Percentiles rank a stretch among this genome's conserved stretches.
Conservation (phyloP, 2,113 vertebrate species). For the Centropristis striata region DNA sequence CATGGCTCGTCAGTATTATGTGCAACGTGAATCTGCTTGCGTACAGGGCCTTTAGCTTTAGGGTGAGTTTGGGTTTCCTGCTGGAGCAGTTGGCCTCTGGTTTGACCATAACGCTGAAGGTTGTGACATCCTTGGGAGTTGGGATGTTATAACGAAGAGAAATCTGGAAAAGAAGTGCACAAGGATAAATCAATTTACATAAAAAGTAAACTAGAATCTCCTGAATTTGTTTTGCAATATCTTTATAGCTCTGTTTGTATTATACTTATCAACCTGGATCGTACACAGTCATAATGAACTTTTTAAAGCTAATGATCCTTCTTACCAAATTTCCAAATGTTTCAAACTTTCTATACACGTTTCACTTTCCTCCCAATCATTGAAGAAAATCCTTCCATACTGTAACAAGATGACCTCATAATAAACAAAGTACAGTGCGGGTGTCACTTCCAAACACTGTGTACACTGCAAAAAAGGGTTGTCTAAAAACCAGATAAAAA, state of each 20-base stretch:
- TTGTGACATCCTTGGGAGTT: constrained; percentile 37
- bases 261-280: too few relatives aligned
- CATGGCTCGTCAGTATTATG: background rate
- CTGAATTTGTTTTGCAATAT: too few relatives aligned
- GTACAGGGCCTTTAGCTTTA: constrained; percentile 40
- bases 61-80: constrained; percentile 7
- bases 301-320: too few relatives aligned
- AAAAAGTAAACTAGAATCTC: background rate
- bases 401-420: background rate
- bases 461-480: too few relatives aligned
- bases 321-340: too few relatives aligned
- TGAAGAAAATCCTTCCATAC: too few relatives aligned
- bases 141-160: constrained; percentile 78
- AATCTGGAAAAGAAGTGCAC: constrained; percentile 54
- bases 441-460: too few relatives aligned
- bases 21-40: background rate
- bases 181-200: background rate
- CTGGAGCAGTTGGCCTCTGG: constrained; percentile 22
- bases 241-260: too few relatives aligned
- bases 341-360: too few relatives aligned
- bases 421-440: background rate
- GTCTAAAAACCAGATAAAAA: too few relatives aligned
- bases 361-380: too few relatives aligned
- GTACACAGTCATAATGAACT: too few relatives aligned
- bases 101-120: constrained; percentile 42